A percentile compares a stretch with the other conserved stretches of the same genome.
phyloP scores from a whole-genome alignment of 2,888 invertebrate species.

The Ellobium chinense region DNA sequence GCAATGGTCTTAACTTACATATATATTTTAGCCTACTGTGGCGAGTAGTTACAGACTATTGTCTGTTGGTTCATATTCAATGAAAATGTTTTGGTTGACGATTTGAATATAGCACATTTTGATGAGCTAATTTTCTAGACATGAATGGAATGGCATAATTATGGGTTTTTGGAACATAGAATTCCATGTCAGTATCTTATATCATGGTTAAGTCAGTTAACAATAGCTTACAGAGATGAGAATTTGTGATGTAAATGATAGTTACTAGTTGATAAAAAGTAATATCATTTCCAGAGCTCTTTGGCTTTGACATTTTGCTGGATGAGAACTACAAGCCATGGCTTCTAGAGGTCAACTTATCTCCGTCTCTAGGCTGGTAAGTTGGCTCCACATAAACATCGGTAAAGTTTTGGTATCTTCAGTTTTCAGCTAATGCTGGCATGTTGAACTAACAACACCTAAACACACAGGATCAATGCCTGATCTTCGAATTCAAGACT shows the following conservation, averaged over 20 bases:
- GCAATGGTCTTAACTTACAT: no score
- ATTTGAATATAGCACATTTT: not conserved
- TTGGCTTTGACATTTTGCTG: slow-evolving; percentile 77
- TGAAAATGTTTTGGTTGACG: no score
- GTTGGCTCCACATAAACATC: no score
- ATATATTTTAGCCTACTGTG: no score
- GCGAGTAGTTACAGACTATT: no score
- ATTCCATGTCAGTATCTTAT: no score
- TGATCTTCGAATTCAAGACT: no score
- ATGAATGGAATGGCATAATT: not conserved
- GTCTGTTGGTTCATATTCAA: no score
- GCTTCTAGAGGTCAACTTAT: slow-evolving; percentile 80
- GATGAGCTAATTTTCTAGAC: not conserved
- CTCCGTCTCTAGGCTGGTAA: slow-evolving; percentile 85
- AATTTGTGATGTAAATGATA: slow-evolving; percentile 56
- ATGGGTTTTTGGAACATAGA: not conserved
- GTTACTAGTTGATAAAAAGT: not conserved
- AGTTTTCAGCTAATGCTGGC: not conserved
- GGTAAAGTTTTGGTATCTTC: not conserved
- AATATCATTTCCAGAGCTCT: slow-evolving; percentile 72
- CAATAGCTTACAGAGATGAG: not conserved
- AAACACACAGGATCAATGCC: no score
- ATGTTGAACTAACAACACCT: no score
- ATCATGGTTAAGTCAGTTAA: no score
- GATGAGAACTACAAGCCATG: slow-evolving; percentile 87